Base-by-base conservation (phyloP, 1,140 invertebrate species). In the Danaus melanippus region DNA sequence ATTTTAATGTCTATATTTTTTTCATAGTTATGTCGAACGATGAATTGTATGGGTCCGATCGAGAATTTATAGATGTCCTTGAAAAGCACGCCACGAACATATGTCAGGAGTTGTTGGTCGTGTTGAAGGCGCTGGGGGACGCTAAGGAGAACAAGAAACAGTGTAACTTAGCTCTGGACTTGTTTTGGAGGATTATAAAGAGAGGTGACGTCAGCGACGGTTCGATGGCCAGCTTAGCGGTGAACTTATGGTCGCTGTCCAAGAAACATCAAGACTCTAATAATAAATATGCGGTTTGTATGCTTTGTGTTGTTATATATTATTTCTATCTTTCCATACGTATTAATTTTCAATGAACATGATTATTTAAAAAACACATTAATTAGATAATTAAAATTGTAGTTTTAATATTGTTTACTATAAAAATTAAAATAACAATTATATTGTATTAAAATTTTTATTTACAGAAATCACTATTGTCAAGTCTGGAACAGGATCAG, bases 21-120 rank as follows among this genome's bases (percentile, higher is more conserved):
- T 64, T 72, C 89, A 88, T 85, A 96, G 95, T 98, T 50, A 93
- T 98, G 76, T 96, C 96, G 1, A 98, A 98, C 82, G 96, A 98
- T 80, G 90, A 92, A 48, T 83, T 98, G n/a, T 98, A 98, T 81
- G 96, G 96, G 1, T 91, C 91, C 43, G 96, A 98, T 87, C 89
- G 91, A 21, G 94, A 96, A 82, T 98, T 96, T 82, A 86, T 97
- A 9, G 80, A 79, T 4, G 94, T 96, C 87, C 88, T 97, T 0
- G 92, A 96, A 66, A 92, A 91, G 68, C 92, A 97, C 64, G 93
- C 92, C 53, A 89, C 91, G 0, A 92, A 93, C 56, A 84, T 98
- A 46, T 81, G 97, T 9, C 92, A 94, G 63, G 92, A 96, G 81
- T 88, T 97, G 49, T 80, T 98, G 5, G 80, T 86, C 17, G 90